Evolutionary conservation across 1,140 invertebrate genomes (phyloP).

Genomic region (Thereuonema tuberculata): DNA sequence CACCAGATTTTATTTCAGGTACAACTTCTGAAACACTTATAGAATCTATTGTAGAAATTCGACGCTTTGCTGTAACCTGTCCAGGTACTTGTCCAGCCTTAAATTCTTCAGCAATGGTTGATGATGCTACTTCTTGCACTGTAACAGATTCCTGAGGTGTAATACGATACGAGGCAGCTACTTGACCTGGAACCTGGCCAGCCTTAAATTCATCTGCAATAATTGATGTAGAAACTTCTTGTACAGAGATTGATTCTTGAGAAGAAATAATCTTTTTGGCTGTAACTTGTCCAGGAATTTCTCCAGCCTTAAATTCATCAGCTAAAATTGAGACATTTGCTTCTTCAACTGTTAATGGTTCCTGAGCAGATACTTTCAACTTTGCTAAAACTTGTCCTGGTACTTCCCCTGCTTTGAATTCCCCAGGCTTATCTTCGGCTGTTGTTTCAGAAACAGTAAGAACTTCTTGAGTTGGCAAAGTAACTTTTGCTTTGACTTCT

Average conservation of each 20-base stretch:
- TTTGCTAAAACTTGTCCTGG: slow-evolving; percentile 11
- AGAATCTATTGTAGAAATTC: slow-evolving; percentile 63
- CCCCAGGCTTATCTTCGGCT: slow-evolving; percentile 4
- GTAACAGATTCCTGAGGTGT: slow-evolving; percentile 15
- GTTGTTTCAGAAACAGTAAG: neutral
- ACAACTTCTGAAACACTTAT: slow-evolving; percentile 68
- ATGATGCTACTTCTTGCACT: slow-evolving; percentile 51
- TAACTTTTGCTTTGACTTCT: neutral
- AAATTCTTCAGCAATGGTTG: slow-evolving; percentile 64
- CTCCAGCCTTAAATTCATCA: slow-evolving; percentile 49
- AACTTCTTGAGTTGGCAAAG: neutral
- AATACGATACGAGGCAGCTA: slow-evolving; percentile 9
- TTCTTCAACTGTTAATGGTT: slow-evolving; percentile 15
- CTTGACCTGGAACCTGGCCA: slow-evolving; percentile 18
- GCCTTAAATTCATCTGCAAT: slow-evolving; percentile 21
- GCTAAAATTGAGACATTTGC: slow-evolving; percentile 30
- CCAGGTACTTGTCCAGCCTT: slow-evolving; percentile 53
- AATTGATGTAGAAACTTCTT: neutral
- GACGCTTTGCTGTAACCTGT: slow-evolving; percentile 66
- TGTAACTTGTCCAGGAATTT: slow-evolving; percentile 3
- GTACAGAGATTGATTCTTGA: neutral
- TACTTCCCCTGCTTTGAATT: slow-evolving; percentile 10
- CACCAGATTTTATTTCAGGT: slow-evolving; percentile 59
- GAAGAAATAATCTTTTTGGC: neutral
- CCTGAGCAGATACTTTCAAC: slow-evolving; percentile 8